These are phyloP conservation scores for Lamprotornis superbus DNA, from an alignment of 2,113 vertebrate species.

Conservation along the genomic window DNA sequence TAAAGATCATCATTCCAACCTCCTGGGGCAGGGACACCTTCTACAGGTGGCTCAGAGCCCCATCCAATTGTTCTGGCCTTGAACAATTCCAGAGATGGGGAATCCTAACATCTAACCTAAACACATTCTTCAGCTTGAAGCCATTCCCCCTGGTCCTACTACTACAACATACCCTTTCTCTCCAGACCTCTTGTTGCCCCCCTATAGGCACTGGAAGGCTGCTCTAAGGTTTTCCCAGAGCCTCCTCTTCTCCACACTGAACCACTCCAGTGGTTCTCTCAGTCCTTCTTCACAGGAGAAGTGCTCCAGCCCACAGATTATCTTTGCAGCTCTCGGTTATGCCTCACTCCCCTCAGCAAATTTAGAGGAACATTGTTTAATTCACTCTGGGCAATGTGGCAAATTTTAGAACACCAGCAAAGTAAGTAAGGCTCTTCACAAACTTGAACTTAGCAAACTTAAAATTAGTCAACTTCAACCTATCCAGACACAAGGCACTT, in stretches of 20 bases:
- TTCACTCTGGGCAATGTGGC: not conserved
- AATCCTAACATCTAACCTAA: not conserved
- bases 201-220: not conserved
- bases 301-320: not conserved
- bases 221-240: not conserved
- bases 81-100: not conserved
- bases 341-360: accelerated
- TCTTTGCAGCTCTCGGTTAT: not conserved
- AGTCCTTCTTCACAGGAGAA: not conserved
- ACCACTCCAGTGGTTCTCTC: not conserved
- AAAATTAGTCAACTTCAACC: not conserved
- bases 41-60: not conserved
- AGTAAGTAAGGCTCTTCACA: not conserved
- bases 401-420: not conserved
- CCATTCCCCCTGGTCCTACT: not conserved
- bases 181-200: not conserved
- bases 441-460: not conserved
- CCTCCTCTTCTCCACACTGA: not conserved
- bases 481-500: not conserved
- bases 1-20: not conserved
- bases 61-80: not conserved
- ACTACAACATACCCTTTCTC: not conserved
- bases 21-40: not conserved
- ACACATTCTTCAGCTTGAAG: not conserved
- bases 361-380: not conserved